Conservation (phyloP, 2,888 invertebrate species). For the Acanthosepion pharaonis region DNA sequence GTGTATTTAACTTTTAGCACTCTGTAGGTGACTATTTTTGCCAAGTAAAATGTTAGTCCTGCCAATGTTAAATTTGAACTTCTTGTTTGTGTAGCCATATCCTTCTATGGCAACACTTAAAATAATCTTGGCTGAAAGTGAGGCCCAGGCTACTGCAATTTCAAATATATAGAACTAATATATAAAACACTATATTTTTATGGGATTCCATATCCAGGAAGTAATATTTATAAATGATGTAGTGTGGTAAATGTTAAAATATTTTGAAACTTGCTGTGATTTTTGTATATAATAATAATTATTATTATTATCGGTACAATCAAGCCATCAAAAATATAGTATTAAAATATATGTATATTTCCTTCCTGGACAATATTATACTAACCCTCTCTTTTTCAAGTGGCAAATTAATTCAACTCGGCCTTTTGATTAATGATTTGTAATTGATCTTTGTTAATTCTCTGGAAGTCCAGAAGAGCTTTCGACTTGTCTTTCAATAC, state of each 20-base stretch:
- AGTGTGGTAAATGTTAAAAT: too few relatives aligned
- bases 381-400: background rate
- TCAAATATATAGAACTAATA: too few relatives aligned
- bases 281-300: too few relatives aligned
- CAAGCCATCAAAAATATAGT: background rate
- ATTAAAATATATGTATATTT: background rate
- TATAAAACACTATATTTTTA: too few relatives aligned
- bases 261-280: too few relatives aligned
- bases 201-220: too few relatives aligned
- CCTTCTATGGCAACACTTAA: too few relatives aligned
- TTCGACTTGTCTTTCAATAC: background rate
- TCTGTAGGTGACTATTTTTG: background rate
- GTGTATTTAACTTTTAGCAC: background rate
- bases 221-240: too few relatives aligned
- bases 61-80: background rate
- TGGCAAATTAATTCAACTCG: background rate
- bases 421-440: background rate
- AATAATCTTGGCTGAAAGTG: too few relatives aligned
- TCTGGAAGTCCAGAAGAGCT: background rate
- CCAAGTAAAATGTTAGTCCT: background rate
- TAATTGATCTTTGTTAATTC: background rate
- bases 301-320: background rate
- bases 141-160: too few relatives aligned
- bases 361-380: background rate
- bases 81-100: background rate